Conservation (phyloP, 2,113 vertebrate species). For the Numenius arquata region DNA sequence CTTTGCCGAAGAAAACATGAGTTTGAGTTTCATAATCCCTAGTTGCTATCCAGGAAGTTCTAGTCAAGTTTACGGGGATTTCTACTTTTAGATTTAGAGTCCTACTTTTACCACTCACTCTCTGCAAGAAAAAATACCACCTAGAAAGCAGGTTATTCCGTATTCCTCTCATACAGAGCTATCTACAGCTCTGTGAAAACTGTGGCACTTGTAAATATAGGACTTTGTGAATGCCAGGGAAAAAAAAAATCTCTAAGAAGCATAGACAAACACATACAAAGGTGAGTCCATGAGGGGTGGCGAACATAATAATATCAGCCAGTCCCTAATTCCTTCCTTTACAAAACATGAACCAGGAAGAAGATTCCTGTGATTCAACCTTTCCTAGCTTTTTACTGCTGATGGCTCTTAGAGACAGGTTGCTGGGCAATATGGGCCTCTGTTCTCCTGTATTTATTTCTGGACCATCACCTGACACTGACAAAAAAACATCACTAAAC, state of each 20-base stretch:
- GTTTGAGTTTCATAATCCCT: background rate
- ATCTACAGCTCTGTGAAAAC: background rate
- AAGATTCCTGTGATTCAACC: background rate
- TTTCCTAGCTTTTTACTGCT: background rate
- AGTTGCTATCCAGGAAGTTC: background rate
- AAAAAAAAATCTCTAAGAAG: background rate
- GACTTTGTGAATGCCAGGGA: background rate
- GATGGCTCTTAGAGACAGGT: background rate
- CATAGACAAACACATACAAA: background rate
- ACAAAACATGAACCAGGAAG: background rate
- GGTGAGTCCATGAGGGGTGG: background rate
- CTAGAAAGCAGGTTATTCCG: background rate
- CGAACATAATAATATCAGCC: background rate
- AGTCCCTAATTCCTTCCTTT: background rate
- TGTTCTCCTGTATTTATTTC: background rate
- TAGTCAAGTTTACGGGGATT: background rate
- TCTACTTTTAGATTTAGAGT: background rate
- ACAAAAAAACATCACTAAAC: no score
- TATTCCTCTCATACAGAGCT: background rate
- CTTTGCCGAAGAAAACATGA: background rate
- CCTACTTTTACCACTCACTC: background rate
- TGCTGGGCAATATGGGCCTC: background rate
- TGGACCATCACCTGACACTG: background rate
- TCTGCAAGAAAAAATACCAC: background rate
- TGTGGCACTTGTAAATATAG: background rate